These are phyloP conservation scores for Girardinichthys multiradiatus DNA, from an alignment of 2,113 vertebrate species.

Conservation along the genomic window DNA sequence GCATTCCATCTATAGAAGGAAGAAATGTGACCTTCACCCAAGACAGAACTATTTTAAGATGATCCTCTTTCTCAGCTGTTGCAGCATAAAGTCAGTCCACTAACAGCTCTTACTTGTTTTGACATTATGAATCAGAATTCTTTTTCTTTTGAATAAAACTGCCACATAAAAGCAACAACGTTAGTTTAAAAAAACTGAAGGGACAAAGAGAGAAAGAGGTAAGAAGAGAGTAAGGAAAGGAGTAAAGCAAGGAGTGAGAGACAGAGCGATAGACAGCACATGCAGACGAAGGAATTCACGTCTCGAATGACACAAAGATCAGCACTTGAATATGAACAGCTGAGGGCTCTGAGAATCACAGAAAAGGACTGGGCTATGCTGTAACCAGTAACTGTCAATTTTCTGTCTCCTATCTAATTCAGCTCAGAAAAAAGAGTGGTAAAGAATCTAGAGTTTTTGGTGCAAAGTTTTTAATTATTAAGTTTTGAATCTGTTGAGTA, in stretches of 20 bases:
- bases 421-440: not conserved
- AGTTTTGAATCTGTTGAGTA: too few species aligned
- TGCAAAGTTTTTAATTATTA: too few species aligned
- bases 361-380: slow-evolving; percentile 30
- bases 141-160: not conserved
- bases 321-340: slow-evolving; percentile 88
- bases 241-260: slow-evolving; percentile 5
- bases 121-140: not conserved
- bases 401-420: not conserved
- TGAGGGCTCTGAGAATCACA: slow-evolving; percentile 79
- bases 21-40: slow-evolving; percentile 76
- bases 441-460: not conserved
- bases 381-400: not conserved
- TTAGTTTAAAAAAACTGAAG: not conserved
- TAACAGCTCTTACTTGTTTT: not conserved
- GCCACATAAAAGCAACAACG: slow-evolving; percentile 3
- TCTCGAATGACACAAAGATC: slow-evolving; percentile 86
- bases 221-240: not conserved
- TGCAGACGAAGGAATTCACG: slow-evolving; percentile 44
- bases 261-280: not conserved
- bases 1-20: slow-evolving; percentile 64
- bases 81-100: not conserved
- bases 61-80: slow-evolving; percentile 39
- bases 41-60: slow-evolving; percentile 72
- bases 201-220: slow-evolving; percentile 1